These are phyloP conservation scores for Thomomys bottae DNA, from an alignment of 2,113 vertebrate genomes.

Conservation along the genomic window DNA sequence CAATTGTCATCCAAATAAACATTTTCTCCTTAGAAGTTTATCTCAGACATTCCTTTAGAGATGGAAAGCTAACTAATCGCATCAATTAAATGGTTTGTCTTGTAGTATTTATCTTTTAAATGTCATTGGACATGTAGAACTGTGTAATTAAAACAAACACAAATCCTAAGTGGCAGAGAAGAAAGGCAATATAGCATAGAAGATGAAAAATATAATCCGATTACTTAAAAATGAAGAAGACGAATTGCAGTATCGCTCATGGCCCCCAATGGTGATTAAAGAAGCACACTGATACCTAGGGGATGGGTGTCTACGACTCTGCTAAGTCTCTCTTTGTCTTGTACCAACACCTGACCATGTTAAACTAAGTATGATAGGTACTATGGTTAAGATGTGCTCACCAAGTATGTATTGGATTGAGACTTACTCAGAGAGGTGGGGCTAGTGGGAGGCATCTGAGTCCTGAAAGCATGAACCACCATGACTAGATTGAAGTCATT, in stretches of 20 bases:
- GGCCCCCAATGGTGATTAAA: neutral
- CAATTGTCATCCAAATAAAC: neutral
- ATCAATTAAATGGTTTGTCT: constrained; percentile 28
- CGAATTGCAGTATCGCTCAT: neutral
- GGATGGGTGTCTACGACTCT: neutral
- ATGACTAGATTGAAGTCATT: neutral
- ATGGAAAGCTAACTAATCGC: neutral
- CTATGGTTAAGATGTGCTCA: neutral
- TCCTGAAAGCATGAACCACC: neutral
- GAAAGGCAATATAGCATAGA: neutral
- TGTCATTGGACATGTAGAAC: neutral
- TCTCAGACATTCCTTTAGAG: neutral
- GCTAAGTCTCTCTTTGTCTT: neutral
- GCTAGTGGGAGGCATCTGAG: neutral
- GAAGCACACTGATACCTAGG: neutral
- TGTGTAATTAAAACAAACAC: neutral
- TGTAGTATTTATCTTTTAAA: neutral
- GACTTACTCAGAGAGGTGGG: neutral
- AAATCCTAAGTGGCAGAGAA: neutral
- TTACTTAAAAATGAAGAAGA: neutral
- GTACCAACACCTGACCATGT: neutral
- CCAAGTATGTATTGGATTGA: neutral
- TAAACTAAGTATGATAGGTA: neutral
- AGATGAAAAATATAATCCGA: neutral
- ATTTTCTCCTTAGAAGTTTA: neutral